These are phyloP conservation scores for Nyctalus aviator DNA, from an alignment of 2,797 vertebrate species.

Conservation along the genomic window DNA sequence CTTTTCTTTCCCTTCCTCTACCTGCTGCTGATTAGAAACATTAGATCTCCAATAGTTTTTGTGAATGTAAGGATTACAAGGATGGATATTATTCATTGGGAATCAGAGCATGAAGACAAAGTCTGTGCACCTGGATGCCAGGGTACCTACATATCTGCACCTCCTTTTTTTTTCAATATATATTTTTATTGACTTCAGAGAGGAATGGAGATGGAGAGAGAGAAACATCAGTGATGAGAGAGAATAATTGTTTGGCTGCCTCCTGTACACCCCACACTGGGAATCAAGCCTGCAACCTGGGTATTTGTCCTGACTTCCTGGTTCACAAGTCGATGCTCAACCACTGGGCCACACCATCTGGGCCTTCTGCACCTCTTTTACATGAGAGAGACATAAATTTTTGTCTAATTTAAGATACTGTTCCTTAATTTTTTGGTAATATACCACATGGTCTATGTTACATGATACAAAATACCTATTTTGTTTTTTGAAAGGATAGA, in stretches of 20 bases:
- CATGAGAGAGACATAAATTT: neutral
- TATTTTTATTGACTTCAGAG: no score
- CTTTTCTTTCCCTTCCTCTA: neutral
- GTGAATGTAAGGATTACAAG: neutral
- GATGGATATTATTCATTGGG: neutral
- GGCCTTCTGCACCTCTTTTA: neutral
- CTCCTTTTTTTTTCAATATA: neutral
- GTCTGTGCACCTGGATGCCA: neutral
- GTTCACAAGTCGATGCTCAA: no score
- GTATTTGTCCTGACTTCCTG: no score
- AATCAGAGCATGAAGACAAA: neutral
- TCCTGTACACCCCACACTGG: no score
- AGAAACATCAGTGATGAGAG: no score
- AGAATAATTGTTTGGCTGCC: no score
- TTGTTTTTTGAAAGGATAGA: constrained; percentile 20
- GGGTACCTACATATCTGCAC: neutral
- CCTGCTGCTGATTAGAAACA: neutral
- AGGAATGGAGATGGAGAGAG: no score
- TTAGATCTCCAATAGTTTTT: neutral
- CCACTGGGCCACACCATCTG: no score
- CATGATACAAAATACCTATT: constrained; percentile 5
- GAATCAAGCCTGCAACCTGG: no score
- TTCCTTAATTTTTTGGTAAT: neutral
- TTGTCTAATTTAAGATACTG: neutral
- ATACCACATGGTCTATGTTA: neutral